These are phyloP conservation scores for Chelmon rostratus DNA, from an alignment of 2,797 vertebrate species.

Conservation along the genomic window DNA sequence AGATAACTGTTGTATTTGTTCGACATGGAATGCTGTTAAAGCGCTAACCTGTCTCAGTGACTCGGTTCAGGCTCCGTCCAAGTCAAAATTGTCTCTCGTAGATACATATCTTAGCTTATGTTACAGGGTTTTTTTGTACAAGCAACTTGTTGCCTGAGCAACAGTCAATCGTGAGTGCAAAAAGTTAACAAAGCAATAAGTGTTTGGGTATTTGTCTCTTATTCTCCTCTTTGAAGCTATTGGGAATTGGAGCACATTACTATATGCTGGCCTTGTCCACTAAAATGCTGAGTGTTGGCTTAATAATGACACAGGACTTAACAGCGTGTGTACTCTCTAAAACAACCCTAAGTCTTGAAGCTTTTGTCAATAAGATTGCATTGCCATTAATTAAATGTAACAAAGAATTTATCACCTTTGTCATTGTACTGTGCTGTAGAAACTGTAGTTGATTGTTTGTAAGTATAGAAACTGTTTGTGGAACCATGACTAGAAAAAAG, in stretches of 20 bases:
- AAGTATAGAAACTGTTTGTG: constrained; percentile 86
- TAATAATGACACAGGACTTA: constrained; percentile 61
- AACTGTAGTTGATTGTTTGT: constrained; percentile 92
- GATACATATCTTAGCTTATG: constrained; percentile 78
- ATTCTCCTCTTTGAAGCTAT: constrained; percentile 69
- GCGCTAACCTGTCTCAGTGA: constrained; percentile 72
- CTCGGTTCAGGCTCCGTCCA: constrained; percentile 68
- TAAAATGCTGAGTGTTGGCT: constrained; percentile 65
- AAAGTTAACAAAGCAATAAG: constrained; percentile 89
- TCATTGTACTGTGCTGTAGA: constrained; percentile 92
- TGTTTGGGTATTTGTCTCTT: constrained; percentile 79
- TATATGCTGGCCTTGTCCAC: constrained; percentile 60
- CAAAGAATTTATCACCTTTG: constrained; percentile 83
- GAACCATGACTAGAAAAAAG: constrained; percentile 84
- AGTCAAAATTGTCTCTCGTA: constrained; percentile 72
- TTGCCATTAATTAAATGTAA: constrained; percentile 84
- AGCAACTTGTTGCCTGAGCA: constrained; percentile 74
- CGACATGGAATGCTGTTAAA: constrained; percentile 67
- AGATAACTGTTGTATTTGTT: constrained; percentile 69
- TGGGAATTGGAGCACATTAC: constrained; percentile 73
- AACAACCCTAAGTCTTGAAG: constrained; percentile 78
- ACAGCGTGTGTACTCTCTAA: constrained; percentile 73
- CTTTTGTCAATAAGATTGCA: constrained; percentile 83
- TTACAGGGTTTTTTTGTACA: constrained; percentile 85
- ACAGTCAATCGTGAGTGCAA: constrained; percentile 82